phyloP scores from a whole-genome alignment of 2,113 vertebrate genomes.

The Tychaedon coryphoeus region DNA sequence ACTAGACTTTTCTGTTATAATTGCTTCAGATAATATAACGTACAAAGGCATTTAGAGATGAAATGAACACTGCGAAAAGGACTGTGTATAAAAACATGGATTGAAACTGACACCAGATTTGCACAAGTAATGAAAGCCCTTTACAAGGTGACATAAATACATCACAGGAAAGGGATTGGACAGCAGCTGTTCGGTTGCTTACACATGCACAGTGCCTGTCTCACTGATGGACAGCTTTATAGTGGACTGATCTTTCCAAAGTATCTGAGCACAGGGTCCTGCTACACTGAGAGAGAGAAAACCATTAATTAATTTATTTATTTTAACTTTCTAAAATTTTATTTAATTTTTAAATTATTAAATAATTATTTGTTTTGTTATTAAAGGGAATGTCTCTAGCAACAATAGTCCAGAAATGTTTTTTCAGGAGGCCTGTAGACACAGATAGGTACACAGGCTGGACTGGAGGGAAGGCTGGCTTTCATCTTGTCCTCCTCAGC shows the following conservation, averaged over 20 bases:
- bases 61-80: not conserved
- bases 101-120: conserved; percentile 7
- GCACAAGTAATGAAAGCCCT: not conserved
- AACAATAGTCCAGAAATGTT: not conserved
- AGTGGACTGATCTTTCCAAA: not conserved
- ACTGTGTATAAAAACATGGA: not conserved
- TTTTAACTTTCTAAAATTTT: not conserved
- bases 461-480: rapidly evolving
- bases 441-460: not conserved
- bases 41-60: not conserved
- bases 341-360: too few relatives aligned
- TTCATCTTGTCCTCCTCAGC: not conserved
- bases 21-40: not conserved
- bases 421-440: not conserved
- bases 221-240: not conserved
- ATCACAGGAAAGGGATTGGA: not conserved
- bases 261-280: not conserved
- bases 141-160: not conserved
- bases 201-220: not conserved
- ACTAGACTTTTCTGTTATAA: not conserved
- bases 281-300: not conserved
- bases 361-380: not conserved
- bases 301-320: rapidly evolving
- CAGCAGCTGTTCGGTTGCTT: not conserved
- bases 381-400: not conserved